Evolutionary conservation across 2,113 vertebrate genomes (phyloP).

Genomic region (Enhydra lutris): DNA sequence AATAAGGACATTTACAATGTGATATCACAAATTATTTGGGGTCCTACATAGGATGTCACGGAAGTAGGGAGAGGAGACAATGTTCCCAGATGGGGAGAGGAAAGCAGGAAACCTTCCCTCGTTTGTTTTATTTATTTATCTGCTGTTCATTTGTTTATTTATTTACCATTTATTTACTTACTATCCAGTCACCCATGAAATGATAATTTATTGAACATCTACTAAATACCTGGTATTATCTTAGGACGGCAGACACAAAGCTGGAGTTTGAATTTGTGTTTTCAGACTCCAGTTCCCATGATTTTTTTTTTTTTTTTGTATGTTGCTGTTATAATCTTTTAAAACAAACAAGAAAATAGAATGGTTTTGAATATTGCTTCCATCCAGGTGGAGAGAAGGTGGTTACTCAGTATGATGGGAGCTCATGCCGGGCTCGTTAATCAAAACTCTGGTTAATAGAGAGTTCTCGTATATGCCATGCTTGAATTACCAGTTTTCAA

Average conservation of each 20-base stretch:
- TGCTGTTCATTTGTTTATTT: background rate
- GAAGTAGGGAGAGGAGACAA: background rate
- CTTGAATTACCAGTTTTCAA: constrained; percentile 60
- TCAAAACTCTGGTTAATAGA: constrained; percentile 56
- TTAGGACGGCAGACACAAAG: background rate
- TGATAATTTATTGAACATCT: background rate
- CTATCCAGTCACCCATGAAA: background rate
- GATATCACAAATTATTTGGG: fast-evolving
- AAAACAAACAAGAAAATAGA: background rate
- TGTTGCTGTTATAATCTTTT: background rate
- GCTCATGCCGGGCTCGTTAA: background rate
- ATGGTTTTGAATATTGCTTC: background rate
- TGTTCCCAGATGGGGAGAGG: fast-evolving
- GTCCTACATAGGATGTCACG: background rate
- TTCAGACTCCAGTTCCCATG: background rate
- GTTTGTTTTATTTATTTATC: background rate
- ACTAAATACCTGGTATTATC: background rate
- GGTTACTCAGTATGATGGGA: background rate
- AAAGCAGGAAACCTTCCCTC: too few relatives aligned
- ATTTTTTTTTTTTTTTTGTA: background rate
- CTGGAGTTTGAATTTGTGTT: background rate
- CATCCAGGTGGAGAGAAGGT: background rate
- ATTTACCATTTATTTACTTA: background rate
- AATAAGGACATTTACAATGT: fast-evolving
- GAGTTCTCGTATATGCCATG: background rate